phyloP scores from a whole-genome alignment of 2,888 invertebrate genomes.

The Andrena flavipes region DNA sequence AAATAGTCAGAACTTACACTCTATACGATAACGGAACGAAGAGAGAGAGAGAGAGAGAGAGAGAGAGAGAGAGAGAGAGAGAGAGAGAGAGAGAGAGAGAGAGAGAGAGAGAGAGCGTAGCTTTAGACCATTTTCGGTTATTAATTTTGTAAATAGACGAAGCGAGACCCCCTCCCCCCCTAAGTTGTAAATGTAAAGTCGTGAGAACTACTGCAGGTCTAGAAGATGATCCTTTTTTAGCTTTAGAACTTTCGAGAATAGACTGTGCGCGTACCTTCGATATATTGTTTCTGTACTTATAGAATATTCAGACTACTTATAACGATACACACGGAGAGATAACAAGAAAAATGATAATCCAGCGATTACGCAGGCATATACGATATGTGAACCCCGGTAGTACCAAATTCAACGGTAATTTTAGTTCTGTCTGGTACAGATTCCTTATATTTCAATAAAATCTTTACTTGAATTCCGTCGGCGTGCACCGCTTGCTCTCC shows the following conservation, averaged over 20 bases:
- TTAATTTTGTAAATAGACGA: constrained; percentile 74
- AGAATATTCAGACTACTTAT: constrained; percentile 80
- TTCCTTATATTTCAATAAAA: constrained; percentile 85
- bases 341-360: constrained; percentile 67
- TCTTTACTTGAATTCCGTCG: constrained; percentile 79
- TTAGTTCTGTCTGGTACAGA: constrained; percentile 85
- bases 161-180: constrained; percentile 63
- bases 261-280: constrained; percentile 83
- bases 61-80: constrained; percentile 24
- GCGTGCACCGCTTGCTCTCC: constrained; percentile 48
- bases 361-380: constrained; percentile 80
- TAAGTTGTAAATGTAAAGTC: constrained; percentile 77
- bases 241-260: constrained; percentile 80
- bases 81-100: constrained; percentile 11
- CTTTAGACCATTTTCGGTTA: constrained; percentile 74
- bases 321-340: constrained; percentile 65
- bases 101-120: constrained; percentile 44
- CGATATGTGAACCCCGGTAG: constrained; percentile 84
- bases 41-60: constrained; percentile 13
- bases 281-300: constrained; percentile 84
- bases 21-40: constrained; percentile 40
- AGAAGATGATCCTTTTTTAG: constrained; percentile 77
- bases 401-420: constrained; percentile 85
- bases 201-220: constrained; percentile 63
- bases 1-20: constrained; percentile 74